phyloP scores from a whole-genome alignment of 2,888 invertebrate genomes.

The Machimus atricapillus region DNA sequence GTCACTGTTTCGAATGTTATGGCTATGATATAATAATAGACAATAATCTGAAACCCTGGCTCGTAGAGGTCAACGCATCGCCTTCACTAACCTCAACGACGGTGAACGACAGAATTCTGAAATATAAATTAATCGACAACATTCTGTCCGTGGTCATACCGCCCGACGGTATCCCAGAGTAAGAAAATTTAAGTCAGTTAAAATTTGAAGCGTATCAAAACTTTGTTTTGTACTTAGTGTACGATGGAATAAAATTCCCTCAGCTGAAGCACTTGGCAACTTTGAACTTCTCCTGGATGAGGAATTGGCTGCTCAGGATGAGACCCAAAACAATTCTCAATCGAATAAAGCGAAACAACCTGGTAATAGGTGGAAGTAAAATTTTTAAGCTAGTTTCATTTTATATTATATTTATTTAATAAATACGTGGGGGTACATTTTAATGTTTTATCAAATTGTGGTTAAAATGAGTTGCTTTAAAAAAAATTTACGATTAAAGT shows the following conservation, averaged over 20 bases:
- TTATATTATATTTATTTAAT: not conserved
- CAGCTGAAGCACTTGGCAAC: conserved; percentile 77
- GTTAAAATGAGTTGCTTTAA: too few species aligned
- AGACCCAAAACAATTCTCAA: conserved; percentile 52
- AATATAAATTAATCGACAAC: conserved; percentile 92
- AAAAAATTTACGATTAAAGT: too few species aligned
- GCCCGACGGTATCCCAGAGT: conserved; percentile 87
- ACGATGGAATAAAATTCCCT: conserved; percentile 84
- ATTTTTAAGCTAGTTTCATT: not conserved
- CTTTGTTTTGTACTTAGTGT: conserved; percentile 64
- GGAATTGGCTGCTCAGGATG: conserved; percentile 75
- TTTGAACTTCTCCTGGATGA: conserved; percentile 87
- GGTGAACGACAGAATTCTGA: conserved; percentile 90
- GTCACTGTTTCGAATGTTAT: conserved; percentile 80
- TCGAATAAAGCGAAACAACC: not conserved
- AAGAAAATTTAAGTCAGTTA: conserved; percentile 49
- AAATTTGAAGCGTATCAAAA: not conserved
- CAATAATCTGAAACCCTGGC: conserved; percentile 91
- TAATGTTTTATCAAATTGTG: not conserved
- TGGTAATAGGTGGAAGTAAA: conserved; percentile 48
- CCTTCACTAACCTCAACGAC: conserved; percentile 95
- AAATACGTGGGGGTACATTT: not conserved
- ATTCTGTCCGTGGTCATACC: conserved; percentile 90
- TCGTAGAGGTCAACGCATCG: conserved; percentile 93
- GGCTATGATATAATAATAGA: conserved; percentile 97